Base-by-base conservation (phyloP, 2,113 vertebrate species). In the Corythaixoides concolor region DNA sequence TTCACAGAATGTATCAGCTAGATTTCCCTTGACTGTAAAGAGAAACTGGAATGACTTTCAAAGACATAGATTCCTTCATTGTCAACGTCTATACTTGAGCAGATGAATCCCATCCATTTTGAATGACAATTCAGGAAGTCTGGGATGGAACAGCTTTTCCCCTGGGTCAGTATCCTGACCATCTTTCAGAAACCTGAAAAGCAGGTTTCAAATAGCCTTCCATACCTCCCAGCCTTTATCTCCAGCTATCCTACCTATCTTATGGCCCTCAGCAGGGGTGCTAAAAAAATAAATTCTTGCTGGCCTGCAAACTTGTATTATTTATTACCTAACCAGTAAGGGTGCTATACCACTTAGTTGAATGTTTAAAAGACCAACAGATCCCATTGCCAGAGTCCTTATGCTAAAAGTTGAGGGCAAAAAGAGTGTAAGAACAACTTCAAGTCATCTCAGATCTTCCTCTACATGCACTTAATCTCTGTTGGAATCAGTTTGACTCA, bases 101-200 rank as follows among this genome's bases (percentile, higher is more conserved):
- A 81, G 39, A 39, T 43, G 15, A 72, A 63, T 47, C 15, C 9
- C 26, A 49, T 8, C 2, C 3, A 37, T 50, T 86, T 55, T 60
- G 56, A 75, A 24, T 56, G 30, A 43, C 26, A 67, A 2, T 14
- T 60, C 59, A 83, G 35, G 37, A 89, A 80, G 22, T 41, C 16
- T 8, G 2, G 0, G 0, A 52, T 37, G n/a, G 35, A 89, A 43
- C 4, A 67, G 7, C 11, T 3, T 78, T 90, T 89, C 32, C 76
- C 11, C 39, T 33, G 22, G 33, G 6, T 91, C 52, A 33, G 8
- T 59, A 75, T 26, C 39, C 30, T 43, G 64, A 87, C 52, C 43
- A 60, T 8, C 28, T 37, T 74, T 81, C 53, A 47, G 53, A 89
- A 86, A 67, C 23, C 13, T 52, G 68, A 88, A 92, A 93, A 77